phyloP scores from a whole-genome alignment of 92 coral and sea anemone species.

The Epizoanthus ramosus region DNA sequence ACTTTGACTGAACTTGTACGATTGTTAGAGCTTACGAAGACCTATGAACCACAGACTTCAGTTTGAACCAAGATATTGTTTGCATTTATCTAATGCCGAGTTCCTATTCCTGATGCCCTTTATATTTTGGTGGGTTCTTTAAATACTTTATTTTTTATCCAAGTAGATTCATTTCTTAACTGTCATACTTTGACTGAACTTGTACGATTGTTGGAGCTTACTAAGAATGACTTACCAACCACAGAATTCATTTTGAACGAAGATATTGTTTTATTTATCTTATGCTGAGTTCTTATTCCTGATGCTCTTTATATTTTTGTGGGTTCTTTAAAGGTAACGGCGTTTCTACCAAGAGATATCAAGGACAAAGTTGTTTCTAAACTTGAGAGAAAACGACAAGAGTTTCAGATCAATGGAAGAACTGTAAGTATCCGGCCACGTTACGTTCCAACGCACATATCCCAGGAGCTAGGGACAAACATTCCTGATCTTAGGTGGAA shows the following conservation, averaged over 20 bases:
- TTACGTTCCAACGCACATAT: background rate
- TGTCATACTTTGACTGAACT: too few relatives aligned
- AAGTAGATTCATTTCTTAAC: too few relatives aligned
- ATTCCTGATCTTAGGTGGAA: background rate
- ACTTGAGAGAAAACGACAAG: background rate
- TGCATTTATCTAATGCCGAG: too few relatives aligned
- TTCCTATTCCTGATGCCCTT: background rate
- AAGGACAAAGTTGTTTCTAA: background rate
- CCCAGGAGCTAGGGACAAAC: background rate
- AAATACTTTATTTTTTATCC: too few relatives aligned
- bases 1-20: too few relatives aligned
- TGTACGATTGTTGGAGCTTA: too few relatives aligned
- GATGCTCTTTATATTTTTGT: background rate
- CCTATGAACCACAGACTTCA: too few relatives aligned
- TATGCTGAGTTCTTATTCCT: background rate
- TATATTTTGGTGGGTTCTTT: background rate
- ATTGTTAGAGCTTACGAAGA: too few relatives aligned
- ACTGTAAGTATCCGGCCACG: background rate
- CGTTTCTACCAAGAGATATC: background rate
- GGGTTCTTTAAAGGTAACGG: background rate
- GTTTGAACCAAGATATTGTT: too few relatives aligned
- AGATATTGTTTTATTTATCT: too few relatives aligned
- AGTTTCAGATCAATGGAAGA: background rate
- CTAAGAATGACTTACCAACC: too few relatives aligned
- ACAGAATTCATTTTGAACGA: too few relatives aligned